Evolutionary conservation across 2,113 vertebrate genomes (phyloP).

Genomic region (Saguinus midas): DNA sequence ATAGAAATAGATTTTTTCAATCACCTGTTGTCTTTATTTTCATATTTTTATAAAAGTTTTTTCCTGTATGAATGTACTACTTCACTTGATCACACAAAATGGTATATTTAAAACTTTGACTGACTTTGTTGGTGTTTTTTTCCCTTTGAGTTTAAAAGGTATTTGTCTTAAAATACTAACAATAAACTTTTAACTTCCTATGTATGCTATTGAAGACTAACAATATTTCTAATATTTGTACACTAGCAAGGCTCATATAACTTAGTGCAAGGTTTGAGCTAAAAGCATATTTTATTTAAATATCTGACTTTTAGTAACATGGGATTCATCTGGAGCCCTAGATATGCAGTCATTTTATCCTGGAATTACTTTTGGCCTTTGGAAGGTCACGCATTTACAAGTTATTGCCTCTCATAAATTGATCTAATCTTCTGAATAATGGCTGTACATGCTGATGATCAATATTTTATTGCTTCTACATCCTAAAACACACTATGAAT

Average conservation of each 20-base stretch:
- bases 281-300: conserved; percentile 47
- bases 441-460: conserved; percentile 68
- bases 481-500: conserved; percentile 72
- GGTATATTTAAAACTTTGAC: neutral
- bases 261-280: conserved; percentile 2
- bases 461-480: conserved; percentile 79
- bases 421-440: conserved; percentile 79
- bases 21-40: neutral
- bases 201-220: neutral
- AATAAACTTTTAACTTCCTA: neutral
- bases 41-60: neutral
- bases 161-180: conserved; percentile 6
- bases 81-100: neutral
- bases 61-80: neutral
- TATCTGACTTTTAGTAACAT: conserved; percentile 54
- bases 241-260: neutral
- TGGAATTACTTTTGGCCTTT: conserved; percentile 50
- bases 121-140: neutral
- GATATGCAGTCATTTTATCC: neutral
- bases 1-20: neutral
- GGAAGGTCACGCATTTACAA: conserved; percentile 70
- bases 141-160: neutral
- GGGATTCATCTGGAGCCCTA: neutral
- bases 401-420: conserved; percentile 79
- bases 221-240: conserved; percentile 52